Evolutionary conservation across 1,140 invertebrate genomes (phyloP), one percentile per base, ranked within the genome.

Genomic region (Halictus rubicundus): DNA sequence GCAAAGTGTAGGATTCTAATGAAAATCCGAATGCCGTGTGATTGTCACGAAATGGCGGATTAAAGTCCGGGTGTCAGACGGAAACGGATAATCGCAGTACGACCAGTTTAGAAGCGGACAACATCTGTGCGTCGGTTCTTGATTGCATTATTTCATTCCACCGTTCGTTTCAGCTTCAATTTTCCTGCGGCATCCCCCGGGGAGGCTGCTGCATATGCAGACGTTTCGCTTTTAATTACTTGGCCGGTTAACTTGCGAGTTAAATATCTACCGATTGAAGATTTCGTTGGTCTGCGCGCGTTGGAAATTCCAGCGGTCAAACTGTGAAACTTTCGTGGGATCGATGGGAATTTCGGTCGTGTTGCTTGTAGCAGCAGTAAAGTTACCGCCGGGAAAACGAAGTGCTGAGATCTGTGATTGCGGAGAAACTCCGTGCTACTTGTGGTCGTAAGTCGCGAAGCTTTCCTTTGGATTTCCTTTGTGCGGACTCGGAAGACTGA

Each of bases 301-400:
- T 57, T n/a, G 21, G 54, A 57, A 57, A 57, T 57, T 57, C 21
- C 54, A 8, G 54, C n/a, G 54, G 54, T 57, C 21, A 21, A n/a
- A 57, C 54, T n/a, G 21, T 21, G 7, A n/a, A 57, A 57, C 54
- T 57, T 57, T 57, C 54, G 21, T n/a, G 54, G 54, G 54, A 57
- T 57, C 54, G 19, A 57, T 57, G 54, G 54, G 54, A n/a, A 57
- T 57, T 57, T 57, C 54, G 54, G 54, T 57, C 54, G 54, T 57
- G 54, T 57, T 57, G 21, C 54, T n/a, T n/a, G 54, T 21, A n/a
- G 8, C 54, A n/a, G 6, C 54, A 6, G 21, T 57, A 9, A 57
- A 57, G 54, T 57, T 57, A 8, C 54, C 49, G 49, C 49, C 16
- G 49, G 49, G 49, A 57, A 9, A 57, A 57, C 54, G 54, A 57